Conservation (phyloP, 2,797 vertebrate species). For the Ataeniobius toweri region DNA sequence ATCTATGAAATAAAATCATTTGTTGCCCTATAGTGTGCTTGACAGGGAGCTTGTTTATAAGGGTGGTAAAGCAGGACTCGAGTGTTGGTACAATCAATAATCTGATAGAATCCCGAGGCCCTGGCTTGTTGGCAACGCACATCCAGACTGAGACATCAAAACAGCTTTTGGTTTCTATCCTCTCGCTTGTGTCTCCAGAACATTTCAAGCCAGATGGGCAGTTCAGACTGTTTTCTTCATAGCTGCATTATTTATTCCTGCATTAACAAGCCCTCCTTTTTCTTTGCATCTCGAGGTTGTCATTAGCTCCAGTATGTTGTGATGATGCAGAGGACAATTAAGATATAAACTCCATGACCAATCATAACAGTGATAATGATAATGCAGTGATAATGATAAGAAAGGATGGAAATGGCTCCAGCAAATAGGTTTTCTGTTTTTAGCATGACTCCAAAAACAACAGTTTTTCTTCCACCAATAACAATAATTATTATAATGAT, state of each 20-base stretch:
- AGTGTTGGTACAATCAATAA: constrained; percentile 68
- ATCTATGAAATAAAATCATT: constrained; percentile 78
- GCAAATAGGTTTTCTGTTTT: constrained; percentile 56
- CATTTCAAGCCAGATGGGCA: constrained; percentile 44
- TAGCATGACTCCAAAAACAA: constrained; percentile 30
- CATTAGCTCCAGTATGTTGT: constrained; percentile 59
- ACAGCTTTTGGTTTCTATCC: constrained; percentile 52
- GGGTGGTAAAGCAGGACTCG: constrained; percentile 68
- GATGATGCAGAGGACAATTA: constrained; percentile 60
- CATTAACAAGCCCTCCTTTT: constrained; percentile 23
- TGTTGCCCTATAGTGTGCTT: constrained; percentile 68
- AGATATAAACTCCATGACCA: constrained; percentile 60
- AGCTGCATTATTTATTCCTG: constrained; percentile 59
- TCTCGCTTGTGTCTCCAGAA: constrained; percentile 33
- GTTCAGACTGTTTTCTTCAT: constrained; percentile 39
- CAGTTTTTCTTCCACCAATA: constrained; percentile 38
- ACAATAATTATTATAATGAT: constrained; percentile 41
- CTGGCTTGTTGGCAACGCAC: constrained; percentile 41
- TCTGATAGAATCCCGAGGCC: constrained; percentile 65
- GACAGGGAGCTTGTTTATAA: constrained; percentile 73
- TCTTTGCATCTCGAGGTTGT: constrained; percentile 52
- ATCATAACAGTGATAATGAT: constrained; percentile 65
- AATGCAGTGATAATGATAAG: constrained; percentile 69
- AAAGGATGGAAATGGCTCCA: constrained; percentile 53
- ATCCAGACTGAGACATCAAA: constrained; percentile 71